A percentile compares a stretch with the other conserved stretches of the same genome.
phyloP scores from a whole-genome alignment of 1,140 invertebrate genomes.

The Calliphora vicina region DNA sequence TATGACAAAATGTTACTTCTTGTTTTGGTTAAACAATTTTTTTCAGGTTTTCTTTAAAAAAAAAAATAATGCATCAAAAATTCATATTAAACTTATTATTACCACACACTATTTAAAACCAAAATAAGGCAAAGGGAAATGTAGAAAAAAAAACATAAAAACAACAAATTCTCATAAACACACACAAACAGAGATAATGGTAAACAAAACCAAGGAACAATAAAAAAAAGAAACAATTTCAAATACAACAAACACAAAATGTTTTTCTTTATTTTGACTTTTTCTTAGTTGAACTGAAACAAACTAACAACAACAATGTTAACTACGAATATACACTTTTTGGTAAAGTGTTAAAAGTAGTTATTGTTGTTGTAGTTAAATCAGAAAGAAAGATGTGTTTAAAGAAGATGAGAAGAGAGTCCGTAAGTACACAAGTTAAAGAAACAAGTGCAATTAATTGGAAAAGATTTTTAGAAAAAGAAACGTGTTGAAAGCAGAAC shows the following conservation, averaged over 20 bases:
- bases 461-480: not conserved
- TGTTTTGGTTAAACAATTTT: not conserved
- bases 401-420: not conserved
- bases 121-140: not conserved
- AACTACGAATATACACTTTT: not conserved
- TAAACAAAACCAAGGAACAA: not conserved
- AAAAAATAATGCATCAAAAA: not conserved
- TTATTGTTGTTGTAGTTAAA: not conserved
- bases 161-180: not conserved
- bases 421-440: not conserved
- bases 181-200: not conserved
- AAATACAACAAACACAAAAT: not conserved
- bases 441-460: conserved; percentile 9
- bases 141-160: not conserved
- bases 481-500: not conserved
- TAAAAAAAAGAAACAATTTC: not conserved
- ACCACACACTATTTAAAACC: not conserved
- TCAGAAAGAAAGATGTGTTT: not conserved
- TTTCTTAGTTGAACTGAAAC: not conserved
- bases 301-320: not conserved
- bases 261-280: not conserved
- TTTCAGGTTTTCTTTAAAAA: not conserved
- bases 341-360: not conserved
- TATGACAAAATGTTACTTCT: not conserved
- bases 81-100: not conserved